These are phyloP conservation scores for Atta texana DNA, from an alignment of 1,140 invertebrate species.

Conservation along the genomic window DNA sequence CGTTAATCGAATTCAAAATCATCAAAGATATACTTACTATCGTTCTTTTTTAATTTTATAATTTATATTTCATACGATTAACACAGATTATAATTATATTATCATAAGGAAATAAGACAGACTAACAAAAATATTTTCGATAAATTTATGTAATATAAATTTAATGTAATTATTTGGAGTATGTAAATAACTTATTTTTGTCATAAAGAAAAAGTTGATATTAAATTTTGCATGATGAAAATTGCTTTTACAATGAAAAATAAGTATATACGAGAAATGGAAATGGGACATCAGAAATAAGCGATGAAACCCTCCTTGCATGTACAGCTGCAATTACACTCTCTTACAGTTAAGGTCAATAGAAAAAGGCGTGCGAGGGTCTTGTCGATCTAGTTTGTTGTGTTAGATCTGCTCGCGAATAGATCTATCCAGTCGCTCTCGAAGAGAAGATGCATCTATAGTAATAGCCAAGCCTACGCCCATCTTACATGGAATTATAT, in stretches of 20 bases:
- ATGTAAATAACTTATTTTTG: background rate
- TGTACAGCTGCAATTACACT: constrained; percentile 68
- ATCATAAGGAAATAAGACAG: background rate
- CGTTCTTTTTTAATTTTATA: background rate
- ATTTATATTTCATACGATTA: background rate
- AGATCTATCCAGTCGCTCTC: constrained; percentile 68
- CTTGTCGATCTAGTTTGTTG: constrained; percentile 80
- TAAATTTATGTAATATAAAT: constrained; percentile 17
- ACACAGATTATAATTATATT: constrained; percentile 11
- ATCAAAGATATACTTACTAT: background rate
- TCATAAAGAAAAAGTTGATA: background rate
- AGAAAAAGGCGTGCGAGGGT: constrained; percentile 64
- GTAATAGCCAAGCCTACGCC: constrained; percentile 74
- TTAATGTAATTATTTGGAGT: background rate
- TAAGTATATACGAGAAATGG: background rate
- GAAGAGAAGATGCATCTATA: constrained; percentile 55
- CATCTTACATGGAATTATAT: constrained; percentile 76
- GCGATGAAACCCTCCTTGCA: constrained; percentile 66
- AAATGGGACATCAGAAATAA: constrained; percentile 2
- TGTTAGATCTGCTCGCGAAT: constrained; percentile 75
- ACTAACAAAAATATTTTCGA: background rate
- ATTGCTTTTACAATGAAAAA: constrained; percentile 1
- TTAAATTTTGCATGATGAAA: background rate
- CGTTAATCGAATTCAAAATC: background rate
- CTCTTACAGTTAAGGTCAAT: constrained; percentile 80